Percentiles rank a stretch among this genome's conserved stretches.
Evolutionary conservation across 30 jellyfish, hydroid and myxozoan species (phyloP).

Genomic region (Catostylus mosaicus): DNA sequence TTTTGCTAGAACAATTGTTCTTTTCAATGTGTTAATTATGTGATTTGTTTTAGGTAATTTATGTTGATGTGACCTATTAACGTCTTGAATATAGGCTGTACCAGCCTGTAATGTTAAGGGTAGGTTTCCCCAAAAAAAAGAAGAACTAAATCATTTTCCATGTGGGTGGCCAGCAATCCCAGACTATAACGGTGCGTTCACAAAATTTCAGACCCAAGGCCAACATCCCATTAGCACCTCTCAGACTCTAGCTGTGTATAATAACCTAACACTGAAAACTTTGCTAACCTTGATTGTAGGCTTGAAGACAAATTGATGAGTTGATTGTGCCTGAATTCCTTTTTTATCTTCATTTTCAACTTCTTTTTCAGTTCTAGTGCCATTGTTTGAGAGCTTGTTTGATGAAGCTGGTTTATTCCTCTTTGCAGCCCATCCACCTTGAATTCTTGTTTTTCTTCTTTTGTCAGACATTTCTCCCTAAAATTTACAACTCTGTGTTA

Average conservation of each 20-base stretch:
- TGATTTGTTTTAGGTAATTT: too few species aligned
- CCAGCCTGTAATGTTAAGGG: too few species aligned
- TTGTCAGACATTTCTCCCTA: conserved; percentile 49
- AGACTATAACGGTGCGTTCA: too few species aligned
- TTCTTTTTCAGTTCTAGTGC: not conserved
- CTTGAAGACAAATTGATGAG: conserved; percentile 30
- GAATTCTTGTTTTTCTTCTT: conserved; percentile 61
- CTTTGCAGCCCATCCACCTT: conserved; percentile 78
- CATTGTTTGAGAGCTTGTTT: not conserved
- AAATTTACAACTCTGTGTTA: too few species aligned
- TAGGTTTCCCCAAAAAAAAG: too few species aligned
- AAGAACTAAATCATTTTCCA: too few species aligned
- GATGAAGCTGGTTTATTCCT: conserved; percentile 11
- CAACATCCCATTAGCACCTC: not conserved
- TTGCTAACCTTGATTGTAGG: conserved; percentile 53
- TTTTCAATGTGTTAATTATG: too few species aligned
- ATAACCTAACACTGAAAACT: not conserved
- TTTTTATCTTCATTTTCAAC: not conserved
- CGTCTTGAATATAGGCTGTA: too few species aligned
- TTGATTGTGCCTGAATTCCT: conserved; percentile 5
- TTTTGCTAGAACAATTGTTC: too few species aligned
- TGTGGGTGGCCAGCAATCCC: too few species aligned
- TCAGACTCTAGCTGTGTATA: not conserved
- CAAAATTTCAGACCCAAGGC: too few species aligned
- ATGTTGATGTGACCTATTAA: too few species aligned